Evolutionary conservation across 2,888 invertebrate species (phyloP).

Genomic region (Chironomus tentans): DNA sequence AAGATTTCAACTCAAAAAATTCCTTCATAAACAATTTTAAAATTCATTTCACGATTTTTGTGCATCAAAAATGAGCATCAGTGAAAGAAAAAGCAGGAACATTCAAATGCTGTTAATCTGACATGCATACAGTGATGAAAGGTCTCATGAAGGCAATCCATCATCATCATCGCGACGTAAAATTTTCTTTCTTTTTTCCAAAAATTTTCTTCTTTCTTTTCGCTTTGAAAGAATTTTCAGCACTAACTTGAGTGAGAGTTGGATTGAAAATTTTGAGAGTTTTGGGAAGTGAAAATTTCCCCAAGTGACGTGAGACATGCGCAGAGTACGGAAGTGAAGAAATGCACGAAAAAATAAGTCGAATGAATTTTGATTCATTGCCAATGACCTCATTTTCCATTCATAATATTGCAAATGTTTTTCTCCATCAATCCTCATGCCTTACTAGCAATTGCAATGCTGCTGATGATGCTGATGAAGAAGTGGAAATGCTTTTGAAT

Average conservation of each 20-base stretch:
- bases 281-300: neutral
- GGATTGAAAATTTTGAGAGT: neutral
- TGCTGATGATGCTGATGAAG: neutral
- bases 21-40: neutral
- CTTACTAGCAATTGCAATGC: no score
- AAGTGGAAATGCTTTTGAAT: neutral
- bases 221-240: neutral
- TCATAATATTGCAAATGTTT: neutral
- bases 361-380: neutral
- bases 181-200: neutral
- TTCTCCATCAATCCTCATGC: neutral
- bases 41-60: neutral
- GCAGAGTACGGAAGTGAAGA: neutral
- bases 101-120: no score
- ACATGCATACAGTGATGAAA: neutral
- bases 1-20: neutral
- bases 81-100: no score
- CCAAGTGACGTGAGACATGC: neutral
- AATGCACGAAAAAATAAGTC: neutral
- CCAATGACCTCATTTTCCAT: constrained; percentile 12
- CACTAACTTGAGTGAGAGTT: neutral
- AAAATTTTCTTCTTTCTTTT: neutral
- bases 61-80: neutral
- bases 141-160: neutral
- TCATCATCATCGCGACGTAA: neutral